Conservation (phyloP, 2,113 vertebrate species). For the Nyctibius bracteatus region DNA sequence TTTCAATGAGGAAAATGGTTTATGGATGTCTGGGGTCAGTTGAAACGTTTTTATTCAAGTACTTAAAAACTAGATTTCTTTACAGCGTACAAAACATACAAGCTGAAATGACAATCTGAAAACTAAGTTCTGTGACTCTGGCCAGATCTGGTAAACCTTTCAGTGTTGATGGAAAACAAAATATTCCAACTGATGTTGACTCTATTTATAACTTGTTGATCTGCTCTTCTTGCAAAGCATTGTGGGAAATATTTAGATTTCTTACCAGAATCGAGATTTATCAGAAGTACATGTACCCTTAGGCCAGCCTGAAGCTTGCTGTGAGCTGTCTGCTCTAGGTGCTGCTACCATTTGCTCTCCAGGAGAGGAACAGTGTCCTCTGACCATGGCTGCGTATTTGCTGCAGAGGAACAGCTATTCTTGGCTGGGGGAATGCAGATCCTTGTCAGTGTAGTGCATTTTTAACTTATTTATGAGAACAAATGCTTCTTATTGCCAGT, state of each 20-base stretch:
- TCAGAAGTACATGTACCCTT: not conserved
- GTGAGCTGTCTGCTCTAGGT: not conserved
- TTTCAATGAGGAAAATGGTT: not conserved
- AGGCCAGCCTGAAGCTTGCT: not conserved
- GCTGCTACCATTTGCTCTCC: not conserved
- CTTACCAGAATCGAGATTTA: not conserved
- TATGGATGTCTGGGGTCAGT: not conserved
- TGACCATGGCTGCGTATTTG: not conserved
- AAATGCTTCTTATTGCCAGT: not conserved
- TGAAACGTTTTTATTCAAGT: not conserved
- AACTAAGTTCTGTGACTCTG: not conserved
- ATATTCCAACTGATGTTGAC: not conserved
- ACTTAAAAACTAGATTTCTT: not conserved
- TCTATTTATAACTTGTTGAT: not conserved
- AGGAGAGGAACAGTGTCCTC: not conserved
- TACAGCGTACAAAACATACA: not conserved
- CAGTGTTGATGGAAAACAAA: not conserved
- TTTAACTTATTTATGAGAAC: not conserved
- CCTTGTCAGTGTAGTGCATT: not conserved
- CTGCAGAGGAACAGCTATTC: not conserved
- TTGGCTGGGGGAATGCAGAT: not conserved
- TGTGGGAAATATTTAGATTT: not conserved
- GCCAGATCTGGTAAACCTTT: not conserved
- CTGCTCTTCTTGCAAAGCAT: not conserved
- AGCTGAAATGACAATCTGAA: not conserved